phyloP scores from a whole-genome alignment of 2,888 invertebrate genomes.

The Campaea margaritaria region DNA sequence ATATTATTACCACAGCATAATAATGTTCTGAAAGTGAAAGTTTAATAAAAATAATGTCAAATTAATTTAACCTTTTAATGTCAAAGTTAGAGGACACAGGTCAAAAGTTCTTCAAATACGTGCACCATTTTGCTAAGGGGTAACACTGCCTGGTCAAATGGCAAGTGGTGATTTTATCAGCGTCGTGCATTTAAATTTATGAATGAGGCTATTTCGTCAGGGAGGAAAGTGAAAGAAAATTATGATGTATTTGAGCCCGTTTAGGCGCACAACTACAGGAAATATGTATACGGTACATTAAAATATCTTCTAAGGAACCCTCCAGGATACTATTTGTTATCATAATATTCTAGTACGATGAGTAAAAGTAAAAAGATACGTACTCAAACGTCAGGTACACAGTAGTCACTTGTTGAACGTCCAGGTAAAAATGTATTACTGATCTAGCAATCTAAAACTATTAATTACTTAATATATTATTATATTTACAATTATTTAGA shows the following conservation, averaged over 20 bases:
- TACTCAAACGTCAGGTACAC: constrained; percentile 61
- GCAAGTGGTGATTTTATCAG: constrained; percentile 15
- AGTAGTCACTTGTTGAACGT: constrained; percentile 43
- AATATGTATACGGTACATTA: constrained; percentile 4
- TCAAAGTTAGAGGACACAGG: constrained; percentile 63
- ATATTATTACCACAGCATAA: constrained; percentile 52
- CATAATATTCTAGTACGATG: constrained; percentile 54
- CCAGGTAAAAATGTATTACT: constrained; percentile 26
- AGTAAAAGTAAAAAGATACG: constrained; percentile 69
- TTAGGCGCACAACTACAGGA: neutral
- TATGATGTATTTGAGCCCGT: neutral
- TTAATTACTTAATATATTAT: constrained; percentile 2
- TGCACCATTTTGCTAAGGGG: constrained; percentile 6
- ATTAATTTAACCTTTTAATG: constrained; percentile 57
- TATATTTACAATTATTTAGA: constrained; percentile 13
- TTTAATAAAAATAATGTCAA: constrained; percentile 30
- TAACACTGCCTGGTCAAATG: neutral
- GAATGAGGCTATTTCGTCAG: constrained; percentile 18
- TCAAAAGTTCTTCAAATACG: constrained; percentile 43
- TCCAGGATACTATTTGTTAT: constrained; percentile 16
- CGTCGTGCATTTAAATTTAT: constrained; percentile 9
- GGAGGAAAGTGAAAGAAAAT: constrained; percentile 35
- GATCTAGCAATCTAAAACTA: constrained; percentile 9
- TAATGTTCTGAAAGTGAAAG: constrained; percentile 70
- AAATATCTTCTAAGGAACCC: neutral